Percentiles rank a stretch among this genome's conserved stretches.
Evolutionary conservation across 2,888 invertebrate species (phyloP).

Genomic region (Ganaspis brasiliensis): DNA sequence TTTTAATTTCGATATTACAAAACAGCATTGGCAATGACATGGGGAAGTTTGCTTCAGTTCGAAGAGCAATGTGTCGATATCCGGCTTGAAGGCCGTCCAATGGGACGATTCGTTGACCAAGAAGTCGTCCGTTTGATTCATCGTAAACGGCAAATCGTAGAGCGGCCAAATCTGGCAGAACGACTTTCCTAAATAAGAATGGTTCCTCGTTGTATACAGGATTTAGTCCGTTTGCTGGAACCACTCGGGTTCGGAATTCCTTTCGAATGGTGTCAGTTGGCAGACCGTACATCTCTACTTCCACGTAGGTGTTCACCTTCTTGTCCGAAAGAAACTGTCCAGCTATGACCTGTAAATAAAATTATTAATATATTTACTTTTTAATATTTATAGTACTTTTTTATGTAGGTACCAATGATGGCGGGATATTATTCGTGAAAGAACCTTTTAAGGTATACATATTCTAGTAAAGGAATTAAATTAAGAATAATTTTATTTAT

Average conservation of each 20-base stretch:
- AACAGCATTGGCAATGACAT: slow-evolving; percentile 99
- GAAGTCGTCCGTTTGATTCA: slow-evolving; percentile 94
- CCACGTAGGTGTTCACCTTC: slow-evolving; percentile 99
- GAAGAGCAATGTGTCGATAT: slow-evolving; percentile 97
- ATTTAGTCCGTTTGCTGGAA: slow-evolving; percentile 98
- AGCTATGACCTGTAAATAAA: slow-evolving; percentile 90
- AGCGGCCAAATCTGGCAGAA: slow-evolving; percentile 98
- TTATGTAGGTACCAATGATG: too few species aligned
- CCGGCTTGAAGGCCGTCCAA: slow-evolving; percentile 98
- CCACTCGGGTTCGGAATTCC: slow-evolving; percentile 97
- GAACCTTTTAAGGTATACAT: too few species aligned
- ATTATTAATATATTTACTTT: too few species aligned
- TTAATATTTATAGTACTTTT: too few species aligned
- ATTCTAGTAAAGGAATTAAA: too few species aligned
- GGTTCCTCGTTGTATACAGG: slow-evolving; percentile 99
- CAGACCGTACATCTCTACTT: slow-evolving; percentile 98
- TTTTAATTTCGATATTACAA: slow-evolving; percentile 99
- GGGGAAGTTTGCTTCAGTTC: slow-evolving; percentile 99
- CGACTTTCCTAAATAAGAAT: slow-evolving; percentile 99
- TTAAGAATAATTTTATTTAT: too few species aligned
- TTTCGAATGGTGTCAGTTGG: slow-evolving; percentile 99
- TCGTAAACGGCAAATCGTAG: slow-evolving; percentile 99
- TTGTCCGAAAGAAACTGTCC: slow-evolving; percentile 99
- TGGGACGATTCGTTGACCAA: slow-evolving; percentile 98
- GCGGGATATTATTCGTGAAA: too few species aligned